A percentile compares a stretch with the other conserved stretches of the same genome.
phyloP scores from a whole-genome alignment of 2,113 vertebrate species.

The Stegostoma tigrinum region DNA sequence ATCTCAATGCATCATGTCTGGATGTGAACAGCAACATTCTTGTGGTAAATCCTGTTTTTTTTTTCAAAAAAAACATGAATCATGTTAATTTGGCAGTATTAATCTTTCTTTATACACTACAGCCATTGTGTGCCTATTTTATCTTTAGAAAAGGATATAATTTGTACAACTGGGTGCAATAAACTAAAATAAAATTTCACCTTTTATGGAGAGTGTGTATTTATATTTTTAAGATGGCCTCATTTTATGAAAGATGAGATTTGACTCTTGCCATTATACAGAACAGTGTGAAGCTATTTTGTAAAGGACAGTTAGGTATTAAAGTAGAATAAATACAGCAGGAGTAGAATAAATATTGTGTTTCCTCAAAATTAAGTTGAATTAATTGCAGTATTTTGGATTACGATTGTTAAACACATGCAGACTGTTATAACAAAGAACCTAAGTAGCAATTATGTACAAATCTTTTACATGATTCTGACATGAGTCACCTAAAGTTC shows the following conservation, averaged over 20 bases:
- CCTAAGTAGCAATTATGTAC: constrained; percentile 46
- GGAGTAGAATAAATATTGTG: neutral
- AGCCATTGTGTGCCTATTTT: neutral
- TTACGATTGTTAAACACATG: constrained; percentile 10
- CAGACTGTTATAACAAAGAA: neutral
- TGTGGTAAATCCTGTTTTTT: neutral
- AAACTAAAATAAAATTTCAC: constrained; percentile 18
- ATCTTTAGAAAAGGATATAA: neutral
- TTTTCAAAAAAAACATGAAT: neutral
- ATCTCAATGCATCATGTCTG: neutral
- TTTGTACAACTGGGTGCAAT: constrained; percentile 25
- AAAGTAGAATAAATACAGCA: constrained; percentile 6
- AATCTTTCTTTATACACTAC: constrained; percentile 32
- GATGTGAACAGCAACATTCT: neutral
- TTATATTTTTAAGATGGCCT: neutral
- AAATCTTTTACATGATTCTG: constrained; percentile 47
- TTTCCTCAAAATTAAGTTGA: neutral
- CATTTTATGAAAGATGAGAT: neutral
- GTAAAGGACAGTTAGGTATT: neutral
- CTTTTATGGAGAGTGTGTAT: neutral
- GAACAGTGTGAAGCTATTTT: neutral
- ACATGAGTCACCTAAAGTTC: constrained; percentile 40
- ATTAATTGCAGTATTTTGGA: neutral
- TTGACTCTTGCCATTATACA: neutral
- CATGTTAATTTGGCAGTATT: neutral